phyloP scores from a whole-genome alignment of 2,888 invertebrate species.

The Drosophila kanekoi region DNA sequence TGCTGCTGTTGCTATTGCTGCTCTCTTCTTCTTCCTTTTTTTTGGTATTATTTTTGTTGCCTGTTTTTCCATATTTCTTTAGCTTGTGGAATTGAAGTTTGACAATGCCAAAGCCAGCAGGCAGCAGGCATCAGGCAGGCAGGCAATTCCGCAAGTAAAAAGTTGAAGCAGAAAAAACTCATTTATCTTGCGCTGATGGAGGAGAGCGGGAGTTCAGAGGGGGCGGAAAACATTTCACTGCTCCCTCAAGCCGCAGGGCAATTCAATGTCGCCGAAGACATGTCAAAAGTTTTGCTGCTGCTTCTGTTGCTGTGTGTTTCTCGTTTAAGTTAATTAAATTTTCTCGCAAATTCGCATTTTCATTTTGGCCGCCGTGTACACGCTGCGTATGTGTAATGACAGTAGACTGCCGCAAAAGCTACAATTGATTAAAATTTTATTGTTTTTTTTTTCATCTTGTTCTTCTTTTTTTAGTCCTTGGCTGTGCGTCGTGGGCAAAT shows the following conservation, averaged over 20 bases:
- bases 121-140: slow-evolving; percentile 25
- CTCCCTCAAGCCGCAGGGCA: slow-evolving; percentile 52
- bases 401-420: slow-evolving; percentile 35
- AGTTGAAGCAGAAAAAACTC: slow-evolving; percentile 59
- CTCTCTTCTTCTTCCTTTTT: slow-evolving; percentile 26
- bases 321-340: slow-evolving; percentile 79
- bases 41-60: slow-evolving; percentile 10
- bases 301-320: slow-evolving; percentile 40
- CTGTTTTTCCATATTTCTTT: slow-evolving; percentile 53
- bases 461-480: neutral
- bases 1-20: slow-evolving; percentile 37
- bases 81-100: slow-evolving; percentile 59
- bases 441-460: slow-evolving; percentile 42
- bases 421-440: slow-evolving; percentile 78
- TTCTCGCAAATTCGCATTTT: slow-evolving; percentile 62
- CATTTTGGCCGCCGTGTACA: slow-evolving; percentile 24
- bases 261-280: slow-evolving; percentile 65
- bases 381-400: slow-evolving; percentile 40
- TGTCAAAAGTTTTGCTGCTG: slow-evolving; percentile 64
- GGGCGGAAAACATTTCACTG: slow-evolving; percentile 7
- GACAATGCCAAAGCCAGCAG: slow-evolving; percentile 69
- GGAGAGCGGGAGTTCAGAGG: neutral
- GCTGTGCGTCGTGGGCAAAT: slow-evolving; percentile 24
- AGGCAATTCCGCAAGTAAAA: slow-evolving; percentile 62
- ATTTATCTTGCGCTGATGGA: slow-evolving; percentile 51